Conservation (phyloP, 2,113 vertebrate genomes). For the Elephas maximus region DNA sequence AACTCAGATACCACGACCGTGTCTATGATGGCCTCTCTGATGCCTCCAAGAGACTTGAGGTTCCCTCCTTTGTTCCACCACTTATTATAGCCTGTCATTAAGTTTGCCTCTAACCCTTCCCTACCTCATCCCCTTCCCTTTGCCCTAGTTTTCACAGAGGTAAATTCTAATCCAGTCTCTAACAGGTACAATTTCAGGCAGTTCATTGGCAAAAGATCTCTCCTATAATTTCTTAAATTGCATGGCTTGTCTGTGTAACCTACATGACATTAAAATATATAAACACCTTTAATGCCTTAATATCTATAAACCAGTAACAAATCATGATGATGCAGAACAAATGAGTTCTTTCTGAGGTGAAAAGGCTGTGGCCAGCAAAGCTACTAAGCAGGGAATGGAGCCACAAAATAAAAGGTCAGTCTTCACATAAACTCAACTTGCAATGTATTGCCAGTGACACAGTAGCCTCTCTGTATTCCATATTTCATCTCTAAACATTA, state of each 20-base stretch:
- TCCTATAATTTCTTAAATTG: neutral
- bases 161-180: neutral
- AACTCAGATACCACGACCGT: neutral
- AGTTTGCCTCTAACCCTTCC: neutral
- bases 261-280: neutral
- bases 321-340: neutral
- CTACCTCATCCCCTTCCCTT: neutral
- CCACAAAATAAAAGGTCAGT: neutral
- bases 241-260: neutral
- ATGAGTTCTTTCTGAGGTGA: neutral
- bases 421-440: neutral
- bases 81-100: neutral
- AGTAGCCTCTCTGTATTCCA: neutral
- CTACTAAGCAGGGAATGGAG: neutral
- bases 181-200: neutral
- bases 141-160: neutral
- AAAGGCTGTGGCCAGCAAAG: neutral
- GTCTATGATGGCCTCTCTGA: neutral
- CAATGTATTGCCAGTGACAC: neutral
- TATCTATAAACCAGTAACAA: slow-evolving; percentile 4
- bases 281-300: neutral
- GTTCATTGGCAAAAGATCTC: neutral
- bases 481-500: neutral
- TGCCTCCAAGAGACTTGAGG: neutral
- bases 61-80: neutral